phyloP scores from a whole-genome alignment of 2,888 invertebrate genomes.

The Phanerotoma sp. region DNA sequence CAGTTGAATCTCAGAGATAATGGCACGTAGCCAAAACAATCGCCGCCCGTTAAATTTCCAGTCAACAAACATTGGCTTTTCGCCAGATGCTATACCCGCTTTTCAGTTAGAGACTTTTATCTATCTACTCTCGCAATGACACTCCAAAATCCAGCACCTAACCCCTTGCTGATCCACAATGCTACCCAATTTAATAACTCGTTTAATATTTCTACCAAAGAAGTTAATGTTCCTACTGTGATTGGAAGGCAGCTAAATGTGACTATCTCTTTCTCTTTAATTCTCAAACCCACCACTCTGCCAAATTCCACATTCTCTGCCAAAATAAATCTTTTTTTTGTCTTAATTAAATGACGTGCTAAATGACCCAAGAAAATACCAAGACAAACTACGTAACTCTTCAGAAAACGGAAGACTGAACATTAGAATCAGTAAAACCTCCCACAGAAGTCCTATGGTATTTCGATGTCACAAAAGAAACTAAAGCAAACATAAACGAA shows the following conservation, averaged over 20 bases:
- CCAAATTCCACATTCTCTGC: constrained; percentile 4
- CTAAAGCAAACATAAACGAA: neutral
- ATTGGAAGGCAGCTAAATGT: neutral
- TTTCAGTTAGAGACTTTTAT: constrained; percentile 40
- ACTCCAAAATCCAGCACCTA: constrained; percentile 6
- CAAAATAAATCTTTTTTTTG: no score
- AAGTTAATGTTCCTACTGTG: neutral
- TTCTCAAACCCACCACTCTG: neutral
- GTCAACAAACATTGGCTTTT: constrained; percentile 53
- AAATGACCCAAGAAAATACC: constrained; percentile 1
- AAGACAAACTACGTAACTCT: constrained; percentile 2
- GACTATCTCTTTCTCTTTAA: neutral
- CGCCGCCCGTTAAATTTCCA: constrained; percentile 53
- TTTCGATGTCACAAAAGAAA: neutral
- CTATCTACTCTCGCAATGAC: constrained; percentile 12
- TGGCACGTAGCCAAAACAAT: constrained; percentile 54
- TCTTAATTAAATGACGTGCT: no score
- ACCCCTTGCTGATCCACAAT: neutral
- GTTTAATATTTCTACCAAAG: neutral
- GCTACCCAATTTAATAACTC: neutral
- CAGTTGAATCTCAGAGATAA: constrained; percentile 39
- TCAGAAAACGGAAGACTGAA: no score
- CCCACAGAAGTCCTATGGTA: no score
- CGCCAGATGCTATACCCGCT: constrained; percentile 42
- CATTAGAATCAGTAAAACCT: no score